Conservation (phyloP, 2,888 invertebrate genomes). For the Xiphydria camelus region DNA sequence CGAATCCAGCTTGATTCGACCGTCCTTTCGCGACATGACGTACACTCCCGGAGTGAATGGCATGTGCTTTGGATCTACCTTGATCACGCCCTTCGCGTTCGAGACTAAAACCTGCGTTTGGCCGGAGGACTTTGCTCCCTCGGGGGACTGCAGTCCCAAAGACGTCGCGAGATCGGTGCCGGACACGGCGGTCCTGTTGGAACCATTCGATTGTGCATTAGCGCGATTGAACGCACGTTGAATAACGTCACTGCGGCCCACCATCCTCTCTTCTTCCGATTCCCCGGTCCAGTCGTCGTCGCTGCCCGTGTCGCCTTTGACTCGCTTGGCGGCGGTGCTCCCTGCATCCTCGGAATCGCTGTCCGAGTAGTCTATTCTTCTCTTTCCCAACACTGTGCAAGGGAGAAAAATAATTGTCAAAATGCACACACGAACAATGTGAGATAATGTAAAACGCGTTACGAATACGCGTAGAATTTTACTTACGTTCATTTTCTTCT, state of each 20-base stretch:
- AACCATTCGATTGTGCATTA: constrained; percentile 55
- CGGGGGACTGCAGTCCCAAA: constrained; percentile 56
- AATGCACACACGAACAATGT: no score
- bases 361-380: constrained; percentile 58
- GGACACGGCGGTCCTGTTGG: constrained; percentile 44
- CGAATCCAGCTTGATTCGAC: constrained; percentile 73
- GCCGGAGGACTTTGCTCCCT: constrained; percentile 37
- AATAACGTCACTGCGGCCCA: constrained; percentile 52
- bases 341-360: constrained; percentile 60
- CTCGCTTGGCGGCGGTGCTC: constrained; percentile 60
- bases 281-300: constrained; percentile 58
- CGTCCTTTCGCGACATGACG: constrained; percentile 77
- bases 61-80: constrained; percentile 75
- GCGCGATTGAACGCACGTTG: constrained; percentile 53
- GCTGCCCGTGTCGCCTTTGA: constrained; percentile 62
- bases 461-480: not conserved
- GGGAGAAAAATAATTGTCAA: constrained; percentile 9
- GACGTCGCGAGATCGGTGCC: constrained; percentile 63
- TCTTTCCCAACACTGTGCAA: constrained; percentile 51
- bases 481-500: constrained; percentile 56
- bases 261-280: constrained; percentile 58
- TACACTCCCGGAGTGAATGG: constrained; percentile 70
- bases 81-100: constrained; percentile 70
- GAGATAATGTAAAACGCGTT: no score
- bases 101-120: constrained; percentile 57